Evolutionary conservation across 2,888 invertebrate genomes (phyloP), one percentile per base, ranked within the genome.

Genomic region (Nephrotoma guestfalica): DNA sequence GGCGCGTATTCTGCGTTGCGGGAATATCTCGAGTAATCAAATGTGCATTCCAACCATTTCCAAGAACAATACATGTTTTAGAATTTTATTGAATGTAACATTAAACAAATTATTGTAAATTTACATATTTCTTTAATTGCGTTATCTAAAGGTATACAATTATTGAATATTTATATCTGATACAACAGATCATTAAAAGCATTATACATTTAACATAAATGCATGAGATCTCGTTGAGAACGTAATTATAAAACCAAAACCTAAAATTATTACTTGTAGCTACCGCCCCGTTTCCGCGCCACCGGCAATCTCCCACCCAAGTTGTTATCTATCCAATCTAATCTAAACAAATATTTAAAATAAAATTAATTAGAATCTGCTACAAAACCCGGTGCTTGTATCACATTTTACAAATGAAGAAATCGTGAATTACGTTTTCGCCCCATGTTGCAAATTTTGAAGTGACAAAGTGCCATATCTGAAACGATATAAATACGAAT

Each of bases 371-470:
- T 51, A 51, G 51, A 51, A 51, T 51, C 18, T 15, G 51, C 1
- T 30, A n/a, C 15, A 15, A 15, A 5, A 51, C 3, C 30, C 30
- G 71, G 71, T 47, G 7, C 30, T 18, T 5, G n/a, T 30, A 71
- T 71, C 18, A 30, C 71, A 71, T 30, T 71, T 87, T 87, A 87
- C 86, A 86, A 86, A 11, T 85, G 71, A 57, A 84, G 83, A 87
- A 87, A 87, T 86, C 88, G 88, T 30, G 91, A 89, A 87, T 91
- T 92, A 88, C 94, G 92, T 89, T 94, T 94, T 87, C 94, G 93
- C 13, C 94, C 94, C 93, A 94, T 94, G 90, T 94, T 94, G 92
- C 94, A 94, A 88, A 94, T 94, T 91, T 94, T 95, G 90, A 94
- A 94, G 89, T 94, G 94, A 90, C 94, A 95, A 86, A 94, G 92